Evolutionary conservation across 2,113 vertebrate species (phyloP), one percentile per base, ranked within the genome.

Genomic region (Chinchilla lanigera): DNA sequence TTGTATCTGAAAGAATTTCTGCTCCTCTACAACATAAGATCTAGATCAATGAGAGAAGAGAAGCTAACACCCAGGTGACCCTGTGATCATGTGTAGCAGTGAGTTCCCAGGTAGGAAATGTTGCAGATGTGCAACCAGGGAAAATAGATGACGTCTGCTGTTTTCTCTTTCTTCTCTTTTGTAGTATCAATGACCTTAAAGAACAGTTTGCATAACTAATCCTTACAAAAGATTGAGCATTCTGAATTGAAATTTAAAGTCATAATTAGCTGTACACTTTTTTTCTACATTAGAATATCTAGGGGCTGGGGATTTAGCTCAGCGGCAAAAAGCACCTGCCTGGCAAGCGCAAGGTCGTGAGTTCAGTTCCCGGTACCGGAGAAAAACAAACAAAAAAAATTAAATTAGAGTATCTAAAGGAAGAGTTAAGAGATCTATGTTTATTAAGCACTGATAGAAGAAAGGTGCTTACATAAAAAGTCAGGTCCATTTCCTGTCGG

Each of bases 11-110:
- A 35, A 81, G 26, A 75, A 17, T 91, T 93, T 91, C 80, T 94
- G 20, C 19, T 22, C 0, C 24, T n/a, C 26, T 96, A 33, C 56
- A 91, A 75, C 94, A 35, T 52, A 96, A 92, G 75, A 93, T 35
- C 77, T 94, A 35, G 33, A 87, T 63, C 80, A 90, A 89, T 7
- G 3, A 86, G 89, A 90, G 89, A 13, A 90, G 52, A 88, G 50
- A 80, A 71, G 87, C 65, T 54, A 90, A 80, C 12, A 84, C 7
- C 35, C 7, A 86, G 54, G 20, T 20, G 26, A 19, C 78, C 69
- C 67, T 82, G 63, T 87, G 92, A 85, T 47, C 90, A 96, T 95
- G 85, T 92, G 73, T 89, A 90, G 35, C 19, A 38, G 13, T 86
- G 47, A 52, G 60, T 80, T 81, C 47, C 56, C 30, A 81, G 44